A percentile compares a stretch with the other conserved stretches of the same genome.
Conservation (phyloP, 1,140 invertebrate genomes). For the Neodiprion lecontei region DNA sequence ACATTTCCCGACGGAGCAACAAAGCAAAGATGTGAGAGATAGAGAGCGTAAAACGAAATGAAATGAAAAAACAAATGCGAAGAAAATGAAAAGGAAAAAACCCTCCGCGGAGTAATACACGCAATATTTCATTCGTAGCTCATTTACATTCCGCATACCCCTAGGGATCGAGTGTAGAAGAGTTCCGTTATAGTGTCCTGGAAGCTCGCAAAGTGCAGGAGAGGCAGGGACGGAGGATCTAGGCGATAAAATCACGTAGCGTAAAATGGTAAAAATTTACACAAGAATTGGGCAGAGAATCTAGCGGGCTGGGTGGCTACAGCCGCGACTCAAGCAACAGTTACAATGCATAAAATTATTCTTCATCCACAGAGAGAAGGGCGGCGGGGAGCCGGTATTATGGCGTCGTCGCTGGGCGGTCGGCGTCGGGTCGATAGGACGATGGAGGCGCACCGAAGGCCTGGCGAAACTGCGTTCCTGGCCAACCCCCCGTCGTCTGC, state of each 20-base stretch:
- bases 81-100: neutral
- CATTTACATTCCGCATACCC: neutral
- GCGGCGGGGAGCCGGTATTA: conserved; percentile 27
- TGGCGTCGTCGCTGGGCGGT: conserved; percentile 47
- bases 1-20: neutral
- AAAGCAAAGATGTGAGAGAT: neutral
- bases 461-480: conserved; percentile 35
- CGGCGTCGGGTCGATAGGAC: conserved; percentile 53
- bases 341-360: conserved; percentile 6
- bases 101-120: no score
- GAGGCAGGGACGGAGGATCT: conserved; percentile 22
- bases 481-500: conserved; percentile 27
- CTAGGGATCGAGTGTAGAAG: neutral
- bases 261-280: conserved; percentile 4
- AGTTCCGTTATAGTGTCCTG: no score
- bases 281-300: neutral
- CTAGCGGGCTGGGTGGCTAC: neutral
- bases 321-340: neutral
- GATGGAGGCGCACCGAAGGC: conserved; percentile 36
- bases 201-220: neutral
- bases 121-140: no score
- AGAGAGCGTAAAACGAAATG: no score
- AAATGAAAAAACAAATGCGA: neutral
- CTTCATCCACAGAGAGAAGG: conserved; percentile 16
- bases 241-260: conserved; percentile 21